phyloP scores from a whole-genome alignment of 1,140 invertebrate species.

The Xylocopa sonorina region DNA sequence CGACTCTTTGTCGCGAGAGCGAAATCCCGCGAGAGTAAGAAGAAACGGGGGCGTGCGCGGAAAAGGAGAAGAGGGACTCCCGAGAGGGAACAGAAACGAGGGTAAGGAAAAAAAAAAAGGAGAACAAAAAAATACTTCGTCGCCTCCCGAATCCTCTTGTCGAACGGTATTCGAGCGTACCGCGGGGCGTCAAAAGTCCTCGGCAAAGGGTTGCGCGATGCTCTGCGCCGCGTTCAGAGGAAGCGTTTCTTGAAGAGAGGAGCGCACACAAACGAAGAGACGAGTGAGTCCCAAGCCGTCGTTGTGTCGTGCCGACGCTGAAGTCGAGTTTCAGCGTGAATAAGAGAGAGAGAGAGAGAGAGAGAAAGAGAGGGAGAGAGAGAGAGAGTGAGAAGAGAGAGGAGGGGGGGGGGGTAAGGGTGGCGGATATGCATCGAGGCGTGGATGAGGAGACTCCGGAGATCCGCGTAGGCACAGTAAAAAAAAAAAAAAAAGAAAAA shows the following conservation, averaged over 20 bases:
- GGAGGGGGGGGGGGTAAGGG: background rate
- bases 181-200: conserved; percentile 52
- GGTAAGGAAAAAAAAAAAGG: too few relatives aligned
- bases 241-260: conserved; percentile 39
- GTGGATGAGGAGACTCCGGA: conserved; percentile 55
- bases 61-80: background rate
- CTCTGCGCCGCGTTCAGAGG: conserved; percentile 47
- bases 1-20: background rate
- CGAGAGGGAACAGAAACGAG: background rate
- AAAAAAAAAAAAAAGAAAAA: too few relatives aligned
- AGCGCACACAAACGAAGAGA: conserved; percentile 42
- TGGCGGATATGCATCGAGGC: conserved; percentile 53
- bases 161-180: conserved; percentile 54
- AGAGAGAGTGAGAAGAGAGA: too few relatives aligned
- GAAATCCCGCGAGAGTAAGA: background rate
- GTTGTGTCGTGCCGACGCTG: background rate
- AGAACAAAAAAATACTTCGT: conserved; percentile 41
- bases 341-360: too few relatives aligned
- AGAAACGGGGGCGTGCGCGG: background rate
- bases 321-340: conserved; percentile 24
- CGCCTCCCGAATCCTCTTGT: conserved; percentile 55
- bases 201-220: conserved; percentile 49
- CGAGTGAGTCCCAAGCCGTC: conserved; percentile 16
- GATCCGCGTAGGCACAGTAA: conserved; percentile 47
- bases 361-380: too few relatives aligned